phyloP scores from a whole-genome alignment of 2,797 vertebrate species.

The Phoeniculus purpureus region DNA sequence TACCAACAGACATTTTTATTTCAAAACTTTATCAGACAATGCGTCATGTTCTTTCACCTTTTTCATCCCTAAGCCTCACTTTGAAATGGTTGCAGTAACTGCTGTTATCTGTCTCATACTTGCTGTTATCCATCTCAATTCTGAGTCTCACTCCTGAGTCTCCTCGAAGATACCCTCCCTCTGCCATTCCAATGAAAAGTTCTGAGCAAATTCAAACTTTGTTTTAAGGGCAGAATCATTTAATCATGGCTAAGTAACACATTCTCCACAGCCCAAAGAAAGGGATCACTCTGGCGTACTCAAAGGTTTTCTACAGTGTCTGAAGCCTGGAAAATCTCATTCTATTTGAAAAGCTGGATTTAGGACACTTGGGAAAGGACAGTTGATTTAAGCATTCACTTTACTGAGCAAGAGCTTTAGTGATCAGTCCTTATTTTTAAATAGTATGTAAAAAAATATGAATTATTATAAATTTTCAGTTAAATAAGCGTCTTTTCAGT shows the following conservation, averaged over 20 bases:
- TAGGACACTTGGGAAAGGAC: neutral
- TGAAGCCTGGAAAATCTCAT: neutral
- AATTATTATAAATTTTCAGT: neutral
- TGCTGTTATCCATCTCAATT: neutral
- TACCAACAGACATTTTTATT: neutral
- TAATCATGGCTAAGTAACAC: neutral
- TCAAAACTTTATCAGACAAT: neutral
- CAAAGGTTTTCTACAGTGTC: neutral
- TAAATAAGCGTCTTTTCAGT: neutral
- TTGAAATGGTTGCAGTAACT: neutral
- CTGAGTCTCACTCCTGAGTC: neutral
- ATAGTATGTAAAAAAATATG: neutral
- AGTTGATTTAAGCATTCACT: neutral
- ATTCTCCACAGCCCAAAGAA: neutral
- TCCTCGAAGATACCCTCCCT: neutral
- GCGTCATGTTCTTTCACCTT: neutral
- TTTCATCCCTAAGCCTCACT: neutral
- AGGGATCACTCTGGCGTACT: neutral
- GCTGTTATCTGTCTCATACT: neutral
- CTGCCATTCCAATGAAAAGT: neutral
- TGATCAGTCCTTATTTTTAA: neutral
- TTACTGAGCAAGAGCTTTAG: neutral
- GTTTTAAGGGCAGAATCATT: constrained; percentile 22
- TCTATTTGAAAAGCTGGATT: neutral
- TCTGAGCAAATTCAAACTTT: constrained; percentile 10